Evolutionary conservation across 2,113 vertebrate species (phyloP).

Genomic region (Tonatia bakeri): DNA sequence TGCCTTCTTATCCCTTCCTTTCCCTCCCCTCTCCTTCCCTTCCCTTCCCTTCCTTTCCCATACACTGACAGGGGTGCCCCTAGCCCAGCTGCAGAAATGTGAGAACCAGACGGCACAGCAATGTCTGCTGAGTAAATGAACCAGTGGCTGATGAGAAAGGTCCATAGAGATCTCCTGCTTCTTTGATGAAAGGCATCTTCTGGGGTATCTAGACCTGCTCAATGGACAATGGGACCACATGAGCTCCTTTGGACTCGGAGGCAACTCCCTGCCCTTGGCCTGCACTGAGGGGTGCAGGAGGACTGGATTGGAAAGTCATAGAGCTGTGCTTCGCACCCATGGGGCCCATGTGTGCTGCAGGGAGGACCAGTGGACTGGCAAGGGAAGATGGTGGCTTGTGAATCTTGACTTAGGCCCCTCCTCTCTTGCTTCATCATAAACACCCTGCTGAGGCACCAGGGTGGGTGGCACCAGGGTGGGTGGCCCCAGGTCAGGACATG

Average conservation of each 20-base stretch:
- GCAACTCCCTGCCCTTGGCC: not conserved
- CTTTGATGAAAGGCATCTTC: not conserved
- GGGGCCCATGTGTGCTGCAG: not conserved
- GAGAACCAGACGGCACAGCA: not conserved
- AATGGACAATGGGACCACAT: rapidly evolving
- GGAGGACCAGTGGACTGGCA: not conserved
- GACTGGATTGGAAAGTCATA: not conserved
- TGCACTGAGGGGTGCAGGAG: not conserved
- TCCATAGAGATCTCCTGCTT: not conserved
- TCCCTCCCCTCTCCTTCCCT: not conserved
- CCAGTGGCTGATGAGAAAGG: not conserved
- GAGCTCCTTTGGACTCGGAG: not conserved
- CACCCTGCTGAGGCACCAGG: not conserved
- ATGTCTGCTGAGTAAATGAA: not conserved
- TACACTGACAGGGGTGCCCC: not conserved
- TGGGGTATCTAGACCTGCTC: not conserved
- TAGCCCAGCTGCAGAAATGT: not conserved
- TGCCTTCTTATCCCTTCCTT: too few relatives aligned
- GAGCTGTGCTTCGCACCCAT: not conserved
- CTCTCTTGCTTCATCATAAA: not conserved
- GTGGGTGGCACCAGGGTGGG: not conserved
- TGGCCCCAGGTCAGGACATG: not conserved
- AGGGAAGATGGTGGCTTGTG: not conserved
- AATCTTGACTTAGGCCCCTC: not conserved
- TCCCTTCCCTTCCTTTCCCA: not conserved